Base-by-base conservation (phyloP, 2,797 vertebrate genomes). In the Antennarius maculatus region DNA sequence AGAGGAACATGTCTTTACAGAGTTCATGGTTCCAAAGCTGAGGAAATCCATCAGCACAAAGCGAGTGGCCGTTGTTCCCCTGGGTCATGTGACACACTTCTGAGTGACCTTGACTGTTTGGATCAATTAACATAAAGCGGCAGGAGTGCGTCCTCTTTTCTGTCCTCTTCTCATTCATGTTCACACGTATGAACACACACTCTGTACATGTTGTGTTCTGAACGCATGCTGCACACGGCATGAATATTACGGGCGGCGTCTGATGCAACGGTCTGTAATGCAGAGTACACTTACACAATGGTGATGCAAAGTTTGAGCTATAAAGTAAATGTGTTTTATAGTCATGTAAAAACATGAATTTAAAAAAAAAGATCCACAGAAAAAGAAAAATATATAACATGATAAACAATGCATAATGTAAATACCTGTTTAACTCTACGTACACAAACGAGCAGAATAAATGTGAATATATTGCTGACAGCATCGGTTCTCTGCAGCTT, bases 191-290 rank as follows among this genome's bases (percentile, higher is more conserved):
- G 27, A 14, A 41, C 48, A 43, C 39, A 42, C 23, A 16, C 48
- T 17, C 16, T 34, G 11, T 15, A 59, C 42, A 39, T 41, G 48
- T 41, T 13, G 10, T 13, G 7, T 12, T 3, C 39, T 12, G 39
- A 11, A 41, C 13, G 42, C 14, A 43, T 15, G 13, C 52, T 50
- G 61, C 56, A 56, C 48, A 17, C 18, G 53, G 54, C 61, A 54
- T 47, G 42, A 61, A 60, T 27, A 56, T 29, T 11, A 17, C 61
- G 23, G 28, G 49, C 64, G 37, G 13, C 56, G 76, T 77, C 69
- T 89, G 84, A 88, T 85, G 84, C 82, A 88, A 85, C 74, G 0
- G 6, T 54, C 52, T 74, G 84, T 29, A 85, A 85, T 58, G 37
- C 71, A 14, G 43, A 13, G 53, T 54, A 67, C 16, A 14, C 43